Evolutionary conservation across 2,113 vertebrate species (phyloP).

Genomic region (Pseudopipra pipra): DNA sequence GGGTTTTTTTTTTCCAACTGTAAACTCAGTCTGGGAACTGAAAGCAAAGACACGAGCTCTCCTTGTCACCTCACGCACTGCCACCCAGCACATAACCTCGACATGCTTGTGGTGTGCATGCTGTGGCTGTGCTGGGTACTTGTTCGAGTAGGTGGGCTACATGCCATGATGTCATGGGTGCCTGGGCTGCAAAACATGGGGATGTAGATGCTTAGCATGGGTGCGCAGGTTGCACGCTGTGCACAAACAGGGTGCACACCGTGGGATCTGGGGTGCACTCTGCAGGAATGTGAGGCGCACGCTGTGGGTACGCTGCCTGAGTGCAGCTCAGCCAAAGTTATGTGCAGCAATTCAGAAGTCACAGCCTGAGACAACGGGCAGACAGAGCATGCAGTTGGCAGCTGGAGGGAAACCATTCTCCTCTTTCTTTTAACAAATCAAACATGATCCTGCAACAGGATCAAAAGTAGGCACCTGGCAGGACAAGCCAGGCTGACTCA

Average conservation of each 20-base stretch:
- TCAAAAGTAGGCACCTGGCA: neutral
- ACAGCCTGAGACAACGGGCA: neutral
- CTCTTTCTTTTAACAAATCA: neutral
- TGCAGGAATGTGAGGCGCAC: accelerated
- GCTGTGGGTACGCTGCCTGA: accelerated
- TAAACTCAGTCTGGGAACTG: neutral
- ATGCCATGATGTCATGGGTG: neutral
- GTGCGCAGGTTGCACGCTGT: neutral
- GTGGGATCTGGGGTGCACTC: neutral
- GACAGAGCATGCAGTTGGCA: accelerated
- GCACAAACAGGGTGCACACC: neutral
- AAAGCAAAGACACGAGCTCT: neutral
- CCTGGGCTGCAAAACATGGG: accelerated
- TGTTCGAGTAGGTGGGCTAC: accelerated
- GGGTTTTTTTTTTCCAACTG: neutral
- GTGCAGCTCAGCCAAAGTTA: neutral
- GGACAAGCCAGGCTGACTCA: neutral
- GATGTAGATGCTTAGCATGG: neutral
- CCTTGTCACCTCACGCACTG: accelerated
- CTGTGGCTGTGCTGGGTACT: accelerated
- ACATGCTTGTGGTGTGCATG: neutral
- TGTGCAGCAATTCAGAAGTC: neutral
- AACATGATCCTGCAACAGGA: neutral
- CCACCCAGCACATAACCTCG: accelerated
- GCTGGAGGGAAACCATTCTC: neutral